Base-by-base conservation (phyloP, 1,140 invertebrate genomes). In the Teleopsis dalmanni region DNA sequence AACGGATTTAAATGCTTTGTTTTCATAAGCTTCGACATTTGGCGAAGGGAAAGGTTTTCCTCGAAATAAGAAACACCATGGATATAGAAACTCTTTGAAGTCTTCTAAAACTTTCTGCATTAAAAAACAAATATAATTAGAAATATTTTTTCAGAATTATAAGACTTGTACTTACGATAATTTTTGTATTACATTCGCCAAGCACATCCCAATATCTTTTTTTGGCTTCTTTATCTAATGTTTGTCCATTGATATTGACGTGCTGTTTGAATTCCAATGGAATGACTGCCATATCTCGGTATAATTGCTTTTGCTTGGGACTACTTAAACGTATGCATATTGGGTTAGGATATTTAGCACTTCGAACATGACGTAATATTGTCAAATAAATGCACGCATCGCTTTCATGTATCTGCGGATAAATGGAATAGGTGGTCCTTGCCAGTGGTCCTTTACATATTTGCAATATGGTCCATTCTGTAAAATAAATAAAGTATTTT, bases 381-480 rank as follows among this genome's bases (percentile, higher is more conserved):
- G 50, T 40, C 19, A 69, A 14, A 47, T 69, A 69, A 6, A 69
- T 66, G 14, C 53, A 41, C 0, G 55, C 57, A n/a, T 55, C 40
- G 21, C 54, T 38, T 2, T 48, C 51, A 9, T 55, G 46, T 11
- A 68, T 68, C 16, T 65, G 57, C 9, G 55, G 55, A 38, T 54
- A 65, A 1, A 62, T 57, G 0, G 64, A 68, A 40, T 57, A 60
- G 0, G 65, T 64, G 10, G 62, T 66, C 42, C 60, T 52, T 2
- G 58, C 40, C 37, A 62, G 60, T 6, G 60, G 64, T 35, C 65
- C 58, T 37, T 69, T 69, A 52, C 59, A 62, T n/a, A 69, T 29
- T 38, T 69, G 65, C 21, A 69, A 16, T 2, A 69, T 55, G 18
- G 62, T 69, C 65, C 65, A 69, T 34, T 69, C 65, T 26, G 13